Conservation (phyloP, 23 tunicate species). For the Botrylloides violaceus region DNA sequence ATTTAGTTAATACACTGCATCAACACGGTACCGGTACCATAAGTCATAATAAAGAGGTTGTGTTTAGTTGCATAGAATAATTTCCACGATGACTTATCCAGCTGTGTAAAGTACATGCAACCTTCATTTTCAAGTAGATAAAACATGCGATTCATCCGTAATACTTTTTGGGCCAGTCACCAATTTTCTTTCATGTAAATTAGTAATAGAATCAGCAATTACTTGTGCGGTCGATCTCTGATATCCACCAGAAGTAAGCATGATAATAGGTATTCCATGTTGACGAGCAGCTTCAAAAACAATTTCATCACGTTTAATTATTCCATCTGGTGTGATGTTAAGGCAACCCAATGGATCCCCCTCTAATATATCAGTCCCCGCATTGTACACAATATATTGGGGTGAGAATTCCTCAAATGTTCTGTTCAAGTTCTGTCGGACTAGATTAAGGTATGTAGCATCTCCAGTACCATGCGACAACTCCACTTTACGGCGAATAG, state of each 20-base stretch:
- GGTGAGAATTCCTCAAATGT: constrained; percentile 50
- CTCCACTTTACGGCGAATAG: constrained; percentile 72
- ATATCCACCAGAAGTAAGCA: constrained; percentile 92
- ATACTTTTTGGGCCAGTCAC: constrained; percentile 14
- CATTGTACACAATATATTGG: constrained; percentile 76
- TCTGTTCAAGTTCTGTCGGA: constrained; percentile 32
- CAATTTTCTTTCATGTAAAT: constrained; percentile 6
- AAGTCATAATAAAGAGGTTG: too few species aligned
- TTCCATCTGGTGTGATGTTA: constrained; percentile 49
- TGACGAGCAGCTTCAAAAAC: constrained; percentile 49
- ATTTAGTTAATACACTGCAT: too few species aligned
- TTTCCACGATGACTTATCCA: too few species aligned
- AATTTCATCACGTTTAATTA: constrained; percentile 61
- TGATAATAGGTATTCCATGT: constrained; percentile 57
- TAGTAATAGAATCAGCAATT: constrained; percentile 56
- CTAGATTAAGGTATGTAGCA: constrained; percentile 39
- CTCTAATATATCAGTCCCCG: constrained; percentile 80
- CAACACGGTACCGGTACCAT: too few species aligned
- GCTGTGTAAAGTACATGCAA: too few species aligned
- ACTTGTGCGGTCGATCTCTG: constrained; percentile 67
- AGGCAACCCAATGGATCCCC: constrained; percentile 71
- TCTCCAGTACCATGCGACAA: constrained; percentile 24
- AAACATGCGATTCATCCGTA: too few species aligned
- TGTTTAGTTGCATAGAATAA: too few species aligned
- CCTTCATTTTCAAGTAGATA: too few species aligned